phyloP scores from a whole-genome alignment of 2,888 invertebrate genomes.

The Metacarcinus magister region DNA sequence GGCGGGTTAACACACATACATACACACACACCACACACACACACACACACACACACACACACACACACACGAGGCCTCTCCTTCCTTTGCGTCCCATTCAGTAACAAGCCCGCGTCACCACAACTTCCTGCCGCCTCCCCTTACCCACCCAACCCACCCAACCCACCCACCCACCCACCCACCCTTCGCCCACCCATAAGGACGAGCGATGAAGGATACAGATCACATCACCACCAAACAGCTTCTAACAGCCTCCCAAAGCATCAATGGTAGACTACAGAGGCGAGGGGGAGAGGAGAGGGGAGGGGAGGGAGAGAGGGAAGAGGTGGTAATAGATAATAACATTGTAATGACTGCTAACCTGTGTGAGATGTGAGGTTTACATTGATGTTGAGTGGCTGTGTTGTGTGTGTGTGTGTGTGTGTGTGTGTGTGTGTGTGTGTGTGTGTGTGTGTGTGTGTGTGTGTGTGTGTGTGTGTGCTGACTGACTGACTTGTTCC shows the following conservation, averaged over 20 bases:
- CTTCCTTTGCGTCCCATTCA: conserved; percentile 49
- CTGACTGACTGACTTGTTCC: too few relatives aligned
- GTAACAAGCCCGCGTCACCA: conserved; percentile 7
- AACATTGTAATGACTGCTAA: too few relatives aligned
- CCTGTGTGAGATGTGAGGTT: too few relatives aligned
- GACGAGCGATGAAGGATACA: not conserved
- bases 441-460: too few relatives aligned
- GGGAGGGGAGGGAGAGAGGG: not conserved
- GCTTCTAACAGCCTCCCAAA: not conserved
- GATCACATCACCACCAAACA: not conserved
- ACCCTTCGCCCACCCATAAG: not conserved
- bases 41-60: conserved; percentile 51
- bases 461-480: too few relatives aligned
- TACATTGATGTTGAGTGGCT: too few relatives aligned
- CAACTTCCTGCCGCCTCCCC: conserved; percentile 29
- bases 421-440: too few relatives aligned
- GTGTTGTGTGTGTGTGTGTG: too few relatives aligned
- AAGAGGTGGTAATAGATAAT: too few relatives aligned
- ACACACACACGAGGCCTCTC: not conserved
- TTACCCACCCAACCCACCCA: not conserved
- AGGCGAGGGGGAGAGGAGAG: not conserved
- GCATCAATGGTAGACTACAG: not conserved
- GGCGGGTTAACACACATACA: not conserved
- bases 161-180: not conserved
- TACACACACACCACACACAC: conserved; percentile 33